Evolutionary conservation across 2,888 invertebrate species (phyloP).

Genomic region (Polyommatus icarus): DNA sequence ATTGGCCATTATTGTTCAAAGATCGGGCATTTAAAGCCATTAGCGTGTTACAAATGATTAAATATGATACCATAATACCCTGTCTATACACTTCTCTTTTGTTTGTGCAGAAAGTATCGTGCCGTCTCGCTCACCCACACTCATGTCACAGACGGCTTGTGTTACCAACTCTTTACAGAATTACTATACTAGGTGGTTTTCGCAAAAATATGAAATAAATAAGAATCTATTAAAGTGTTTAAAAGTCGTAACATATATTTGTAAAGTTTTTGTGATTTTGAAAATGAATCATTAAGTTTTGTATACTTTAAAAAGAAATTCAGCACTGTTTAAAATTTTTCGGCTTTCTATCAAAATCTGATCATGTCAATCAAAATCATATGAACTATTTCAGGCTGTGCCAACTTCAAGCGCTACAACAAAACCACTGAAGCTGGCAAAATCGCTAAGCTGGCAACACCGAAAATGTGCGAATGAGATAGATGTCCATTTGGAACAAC

Average conservation of each 20-base stretch:
- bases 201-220: neutral
- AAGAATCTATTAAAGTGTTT: neutral
- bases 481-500: slow-evolving; percentile 25
- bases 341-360: no score
- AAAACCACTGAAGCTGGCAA: neutral
- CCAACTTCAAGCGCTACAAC: neutral
- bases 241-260: neutral
- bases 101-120: neutral
- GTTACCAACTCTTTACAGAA: neutral
- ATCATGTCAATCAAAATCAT: no score
- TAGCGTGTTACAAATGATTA: slow-evolving; percentile 45
- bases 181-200: neutral
- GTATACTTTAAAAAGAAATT: neutral
- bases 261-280: neutral
- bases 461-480: slow-evolving; percentile 19
- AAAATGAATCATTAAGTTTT: neutral
- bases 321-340: neutral
- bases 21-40: slow-evolving; percentile 44
- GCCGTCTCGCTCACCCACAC: neutral
- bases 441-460: neutral
- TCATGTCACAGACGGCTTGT: neutral
- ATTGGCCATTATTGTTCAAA: slow-evolving; percentile 44
- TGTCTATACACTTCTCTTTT: slow-evolving; percentile 14
- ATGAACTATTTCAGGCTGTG: no score
- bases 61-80: slow-evolving; percentile 24